Evolutionary conservation across 2,113 vertebrate genomes (phyloP).

Genomic region (Callipepla californica): DNA sequence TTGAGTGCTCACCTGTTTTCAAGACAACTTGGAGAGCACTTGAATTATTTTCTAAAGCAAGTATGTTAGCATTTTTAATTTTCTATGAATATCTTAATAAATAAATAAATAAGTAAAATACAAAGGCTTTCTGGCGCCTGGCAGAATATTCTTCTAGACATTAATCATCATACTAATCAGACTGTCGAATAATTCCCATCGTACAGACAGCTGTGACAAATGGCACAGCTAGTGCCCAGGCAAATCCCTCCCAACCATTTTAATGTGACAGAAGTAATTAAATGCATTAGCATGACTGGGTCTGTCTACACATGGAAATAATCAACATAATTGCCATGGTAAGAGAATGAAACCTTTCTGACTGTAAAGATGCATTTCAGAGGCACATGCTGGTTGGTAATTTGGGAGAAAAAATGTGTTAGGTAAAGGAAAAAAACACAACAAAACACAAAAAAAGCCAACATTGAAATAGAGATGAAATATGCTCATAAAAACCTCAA

Average conservation of each 20-base stretch:
- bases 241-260: conserved; percentile 34
- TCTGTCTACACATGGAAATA: conserved; percentile 37
- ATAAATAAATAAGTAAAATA: neutral
- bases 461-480: neutral
- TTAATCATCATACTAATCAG: conserved; percentile 4
- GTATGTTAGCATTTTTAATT: neutral
- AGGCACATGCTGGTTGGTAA: neutral
- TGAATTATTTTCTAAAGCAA: neutral
- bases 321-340: conserved; percentile 40
- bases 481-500: neutral
- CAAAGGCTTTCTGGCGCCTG: conserved; percentile 17
- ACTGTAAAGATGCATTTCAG: neutral
- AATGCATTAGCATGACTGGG: conserved; percentile 22
- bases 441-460: neutral
- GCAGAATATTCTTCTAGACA: conserved; percentile 3
- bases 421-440: neutral
- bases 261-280: conserved; percentile 32
- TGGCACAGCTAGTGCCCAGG: neutral
- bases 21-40: neutral
- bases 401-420: neutral
- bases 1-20: conserved; percentile 21
- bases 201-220: conserved; percentile 49
- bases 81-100: neutral
- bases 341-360: conserved; percentile 16
- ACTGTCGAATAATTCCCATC: neutral